Evolutionary conservation across 2,888 invertebrate genomes (phyloP).

Genomic region (Euzophera pinguis): DNA sequence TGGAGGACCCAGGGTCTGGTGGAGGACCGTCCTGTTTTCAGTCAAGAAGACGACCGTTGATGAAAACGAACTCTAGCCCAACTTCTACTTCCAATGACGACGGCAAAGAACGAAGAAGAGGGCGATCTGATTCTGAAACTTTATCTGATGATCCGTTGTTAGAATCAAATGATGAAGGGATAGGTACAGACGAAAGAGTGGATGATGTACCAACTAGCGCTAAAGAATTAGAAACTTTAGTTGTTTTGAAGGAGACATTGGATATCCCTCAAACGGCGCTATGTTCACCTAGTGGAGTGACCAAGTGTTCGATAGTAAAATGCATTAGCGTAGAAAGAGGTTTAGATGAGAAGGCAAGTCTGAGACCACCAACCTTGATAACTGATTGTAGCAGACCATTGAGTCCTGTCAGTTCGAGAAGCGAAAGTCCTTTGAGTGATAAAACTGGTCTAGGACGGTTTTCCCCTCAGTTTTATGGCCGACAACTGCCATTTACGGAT

Average conservation of each 20-base stretch:
- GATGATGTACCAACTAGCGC: conserved; percentile 86
- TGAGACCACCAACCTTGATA: conserved; percentile 75
- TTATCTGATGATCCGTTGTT: conserved; percentile 85
- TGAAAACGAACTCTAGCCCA: conserved; percentile 80
- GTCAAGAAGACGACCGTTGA: conserved; percentile 80
- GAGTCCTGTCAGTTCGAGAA: conserved; percentile 88
- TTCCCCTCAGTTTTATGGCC: conserved; percentile 86
- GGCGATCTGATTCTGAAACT: conserved; percentile 87
- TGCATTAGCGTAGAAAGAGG: conserved; percentile 78
- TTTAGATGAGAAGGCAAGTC: conserved; percentile 67
- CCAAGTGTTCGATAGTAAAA: conserved; percentile 76
- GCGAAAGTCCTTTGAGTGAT: conserved; percentile 89
- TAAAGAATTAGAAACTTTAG: conserved; percentile 77
- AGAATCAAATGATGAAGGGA: conserved; percentile 88
- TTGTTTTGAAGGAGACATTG: conserved; percentile 63
- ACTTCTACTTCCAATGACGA: conserved; percentile 64
- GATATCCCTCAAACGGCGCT: conserved; percentile 66
- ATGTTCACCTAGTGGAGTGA: conserved; percentile 71
- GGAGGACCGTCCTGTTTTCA: conserved; percentile 75
- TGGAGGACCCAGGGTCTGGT: conserved; percentile 85
- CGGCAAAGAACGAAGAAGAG: conserved; percentile 75
- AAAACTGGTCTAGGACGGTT: conserved; percentile 84
- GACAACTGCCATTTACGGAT: conserved; percentile 86
- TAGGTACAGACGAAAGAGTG: conserved; percentile 87
- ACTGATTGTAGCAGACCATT: conserved; percentile 80